Evolutionary conservation across 37 sponge, comb jelly and placozoan species (phyloP).

Genomic region (Geodia barretti): DNA sequence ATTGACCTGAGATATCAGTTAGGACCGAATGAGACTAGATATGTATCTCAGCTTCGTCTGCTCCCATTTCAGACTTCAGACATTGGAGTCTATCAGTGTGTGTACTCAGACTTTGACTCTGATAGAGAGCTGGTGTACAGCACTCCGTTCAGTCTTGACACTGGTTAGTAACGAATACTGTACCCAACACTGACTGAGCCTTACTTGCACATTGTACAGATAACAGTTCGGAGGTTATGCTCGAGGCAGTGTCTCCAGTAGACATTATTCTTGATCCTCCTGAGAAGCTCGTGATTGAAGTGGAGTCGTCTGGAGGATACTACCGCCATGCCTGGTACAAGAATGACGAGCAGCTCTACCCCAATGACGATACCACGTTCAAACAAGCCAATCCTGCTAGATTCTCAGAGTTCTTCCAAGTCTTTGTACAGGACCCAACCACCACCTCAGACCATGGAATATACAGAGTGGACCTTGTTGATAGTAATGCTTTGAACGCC

Average conservation of each 20-base stretch:
- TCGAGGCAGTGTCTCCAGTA: constrained; percentile 27
- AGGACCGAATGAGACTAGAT: neutral
- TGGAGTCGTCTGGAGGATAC: constrained; percentile 32
- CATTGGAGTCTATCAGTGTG: constrained; percentile 51
- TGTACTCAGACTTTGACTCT: constrained; percentile 19
- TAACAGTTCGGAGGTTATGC: neutral
- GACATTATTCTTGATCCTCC: constrained; percentile 33
- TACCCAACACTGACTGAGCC: neutral
- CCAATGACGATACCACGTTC: neutral
- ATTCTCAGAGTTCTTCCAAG: constrained; percentile 23
- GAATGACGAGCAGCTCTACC: neutral
- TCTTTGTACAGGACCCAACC: constrained; percentile 33
- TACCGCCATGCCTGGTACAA: neutral
- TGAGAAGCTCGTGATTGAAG: constrained; percentile 40
- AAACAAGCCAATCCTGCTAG: neutral
- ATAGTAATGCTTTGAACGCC: neutral
- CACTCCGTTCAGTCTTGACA: constrained; percentile 36
- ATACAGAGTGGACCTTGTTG: neutral
- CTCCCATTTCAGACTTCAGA: constrained; percentile 14
- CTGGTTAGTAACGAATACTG: constrained; percentile 19
- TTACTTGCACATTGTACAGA: neutral
- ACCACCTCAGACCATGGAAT: constrained; percentile 16
- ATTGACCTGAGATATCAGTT: neutral
- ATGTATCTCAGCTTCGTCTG: neutral
- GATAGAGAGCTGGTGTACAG: constrained; percentile 19